These are phyloP conservation scores for Maconellicoccus hirsutus DNA, from an alignment of 1,140 invertebrate species.

Conservation along the genomic window DNA sequence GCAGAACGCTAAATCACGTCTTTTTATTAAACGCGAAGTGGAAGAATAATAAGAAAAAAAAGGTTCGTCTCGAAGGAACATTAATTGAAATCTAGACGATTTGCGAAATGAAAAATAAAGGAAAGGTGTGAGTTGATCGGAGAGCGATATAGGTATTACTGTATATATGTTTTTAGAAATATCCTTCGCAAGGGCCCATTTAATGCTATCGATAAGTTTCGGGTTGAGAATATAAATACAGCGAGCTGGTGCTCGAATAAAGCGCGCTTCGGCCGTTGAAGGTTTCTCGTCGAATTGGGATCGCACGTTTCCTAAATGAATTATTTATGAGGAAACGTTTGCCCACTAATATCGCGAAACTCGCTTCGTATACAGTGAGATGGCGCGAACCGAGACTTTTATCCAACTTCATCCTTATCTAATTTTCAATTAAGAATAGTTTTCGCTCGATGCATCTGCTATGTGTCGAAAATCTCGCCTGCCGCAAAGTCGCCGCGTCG, in stretches of 20 bases:
- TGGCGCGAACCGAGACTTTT: not conserved
- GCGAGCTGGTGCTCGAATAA: not conserved
- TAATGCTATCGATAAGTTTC: slow-evolving; percentile 1
- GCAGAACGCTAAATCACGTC: no score
- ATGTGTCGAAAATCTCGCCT: not conserved
- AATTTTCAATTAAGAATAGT: not conserved
- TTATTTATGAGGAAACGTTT: slow-evolving; percentile 5
- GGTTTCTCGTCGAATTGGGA: not conserved
- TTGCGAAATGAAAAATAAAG: no score
- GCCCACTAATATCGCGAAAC: not conserved
- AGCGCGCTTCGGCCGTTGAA: not conserved
- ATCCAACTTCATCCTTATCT: slow-evolving; percentile 1
- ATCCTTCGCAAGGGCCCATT: not conserved
- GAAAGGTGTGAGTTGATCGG: no score
- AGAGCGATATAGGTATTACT: no score
- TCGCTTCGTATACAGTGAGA: not conserved
- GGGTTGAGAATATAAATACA: not conserved
- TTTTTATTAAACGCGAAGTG: no score
- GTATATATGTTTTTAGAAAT: not conserved
- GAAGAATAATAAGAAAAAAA: no score
- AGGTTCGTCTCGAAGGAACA: no score
- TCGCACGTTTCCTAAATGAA: not conserved
- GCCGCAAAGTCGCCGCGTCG: not conserved
- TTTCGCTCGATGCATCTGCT: not conserved
- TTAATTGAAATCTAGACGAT: no score